Conservation (phyloP, 2,797 vertebrate genomes). For the Podarcis lilfordi region DNA sequence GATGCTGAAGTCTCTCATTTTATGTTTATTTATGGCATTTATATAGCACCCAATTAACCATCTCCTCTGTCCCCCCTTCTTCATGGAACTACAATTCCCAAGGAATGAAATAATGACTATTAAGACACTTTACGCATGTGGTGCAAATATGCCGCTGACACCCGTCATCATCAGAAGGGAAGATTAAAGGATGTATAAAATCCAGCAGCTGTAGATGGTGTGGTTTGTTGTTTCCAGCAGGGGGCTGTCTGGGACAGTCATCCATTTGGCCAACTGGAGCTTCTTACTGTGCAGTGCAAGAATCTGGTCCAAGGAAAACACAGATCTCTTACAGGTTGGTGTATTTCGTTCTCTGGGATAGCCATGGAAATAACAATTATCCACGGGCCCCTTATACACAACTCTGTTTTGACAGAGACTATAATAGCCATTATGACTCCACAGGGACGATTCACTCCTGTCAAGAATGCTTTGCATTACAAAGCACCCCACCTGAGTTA, state of each 20-base stretch:
- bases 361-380: not conserved
- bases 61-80: not conserved
- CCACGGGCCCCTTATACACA: not conserved
- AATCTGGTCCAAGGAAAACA: not conserved
- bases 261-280: not conserved
- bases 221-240: conserved; percentile 5
- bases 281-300: not conserved
- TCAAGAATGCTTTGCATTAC: not conserved
- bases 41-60: not conserved
- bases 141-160: not conserved
- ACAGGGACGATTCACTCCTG: not conserved
- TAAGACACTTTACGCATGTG: not conserved
- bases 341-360: not conserved
- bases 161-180: not conserved
- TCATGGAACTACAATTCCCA: not conserved
- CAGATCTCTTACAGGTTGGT: not conserved
- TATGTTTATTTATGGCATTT: not conserved
- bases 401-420: not conserved
- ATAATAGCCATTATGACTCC: not conserved
- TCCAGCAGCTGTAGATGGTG: not conserved
- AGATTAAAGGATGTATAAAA: not conserved
- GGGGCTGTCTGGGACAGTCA: conserved; percentile 6
- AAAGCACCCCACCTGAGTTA: not conserved
- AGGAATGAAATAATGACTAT: not conserved
- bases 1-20: too few relatives aligned